These are phyloP conservation scores for Ammospiza caudacuta DNA, from an alignment of 2,113 vertebrate species.

Conservation along the genomic window DNA sequence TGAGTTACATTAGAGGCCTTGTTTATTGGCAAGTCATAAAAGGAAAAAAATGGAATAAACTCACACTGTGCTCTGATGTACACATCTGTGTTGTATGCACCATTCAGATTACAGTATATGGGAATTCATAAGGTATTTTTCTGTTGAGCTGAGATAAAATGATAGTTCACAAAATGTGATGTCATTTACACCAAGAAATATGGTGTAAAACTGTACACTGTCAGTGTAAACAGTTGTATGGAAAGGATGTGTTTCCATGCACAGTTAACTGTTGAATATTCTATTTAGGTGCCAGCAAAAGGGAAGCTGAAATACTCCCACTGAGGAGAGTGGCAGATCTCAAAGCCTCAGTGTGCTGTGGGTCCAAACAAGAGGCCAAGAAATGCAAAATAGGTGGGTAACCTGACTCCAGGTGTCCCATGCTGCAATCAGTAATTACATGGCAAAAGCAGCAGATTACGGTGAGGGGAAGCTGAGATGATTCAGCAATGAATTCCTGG, in stretches of 20 bases:
- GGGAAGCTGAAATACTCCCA: neutral
- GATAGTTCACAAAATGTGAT: neutral
- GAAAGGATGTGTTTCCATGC: neutral
- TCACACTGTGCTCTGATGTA: neutral
- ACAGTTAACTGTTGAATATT: neutral
- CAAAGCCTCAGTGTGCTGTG: neutral
- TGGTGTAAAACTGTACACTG: fast-evolving
- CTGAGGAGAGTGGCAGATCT: neutral
- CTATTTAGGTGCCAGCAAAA: neutral
- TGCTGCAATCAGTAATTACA: neutral
- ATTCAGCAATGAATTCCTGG: neutral
- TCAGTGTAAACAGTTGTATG: neutral
- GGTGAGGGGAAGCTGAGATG: neutral
- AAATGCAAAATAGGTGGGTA: neutral
- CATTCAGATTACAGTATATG: neutral
- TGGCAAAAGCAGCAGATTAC: neutral
- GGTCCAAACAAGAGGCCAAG: neutral
- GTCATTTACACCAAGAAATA: neutral
- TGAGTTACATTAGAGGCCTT: neutral
- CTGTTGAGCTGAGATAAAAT: neutral
- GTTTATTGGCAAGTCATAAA: neutral
- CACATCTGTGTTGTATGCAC: neutral
- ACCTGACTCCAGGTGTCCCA: neutral
- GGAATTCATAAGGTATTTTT: neutral
- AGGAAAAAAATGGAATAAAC: neutral